These are phyloP conservation scores for Ptilodon capucinus DNA, from an alignment of 2,888 invertebrate species.

Conservation along the genomic window DNA sequence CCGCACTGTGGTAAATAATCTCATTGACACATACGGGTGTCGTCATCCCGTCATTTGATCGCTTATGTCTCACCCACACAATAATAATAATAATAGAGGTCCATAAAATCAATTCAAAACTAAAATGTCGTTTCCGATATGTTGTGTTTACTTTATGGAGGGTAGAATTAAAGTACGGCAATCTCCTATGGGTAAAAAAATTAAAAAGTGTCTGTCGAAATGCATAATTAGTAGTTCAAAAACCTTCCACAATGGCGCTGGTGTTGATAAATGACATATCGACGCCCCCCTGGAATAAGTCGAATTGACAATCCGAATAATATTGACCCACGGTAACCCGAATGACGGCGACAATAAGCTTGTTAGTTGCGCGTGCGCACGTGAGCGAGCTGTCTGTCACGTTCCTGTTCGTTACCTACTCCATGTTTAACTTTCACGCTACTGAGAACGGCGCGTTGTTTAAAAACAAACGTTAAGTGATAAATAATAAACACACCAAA, in stretches of 20 bases:
- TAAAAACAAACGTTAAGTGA: background rate
- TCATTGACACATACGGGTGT: conserved; percentile 18
- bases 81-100: too few species aligned
- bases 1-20: conserved; percentile 19
- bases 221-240: too few species aligned
- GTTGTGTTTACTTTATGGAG: too few species aligned
- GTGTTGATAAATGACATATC: too few species aligned
- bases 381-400: conserved; percentile 25
- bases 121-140: too few species aligned
- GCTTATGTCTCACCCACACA: background rate
- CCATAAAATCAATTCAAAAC: too few species aligned
- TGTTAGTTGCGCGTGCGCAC: conserved; percentile 26
- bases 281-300: too few species aligned
- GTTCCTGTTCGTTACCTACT: conserved; percentile 22
- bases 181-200: too few species aligned
- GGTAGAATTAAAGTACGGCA: too few species aligned
- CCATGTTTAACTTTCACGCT: conserved; percentile 33
- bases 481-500: too few species aligned
- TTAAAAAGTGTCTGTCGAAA: too few species aligned
- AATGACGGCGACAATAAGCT: conserved; percentile 11
- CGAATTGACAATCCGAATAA: background rate
- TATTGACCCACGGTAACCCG: conserved; percentile 6
- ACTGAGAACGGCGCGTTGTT: background rate
- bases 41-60: conserved; percentile 8
- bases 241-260: too few species aligned